A percentile compares a stretch with the other conserved stretches of the same genome.
These are phyloP conservation scores for Leptopilina boulardi DNA, from an alignment of 1,140 invertebrate genomes.

Conservation along the genomic window DNA sequence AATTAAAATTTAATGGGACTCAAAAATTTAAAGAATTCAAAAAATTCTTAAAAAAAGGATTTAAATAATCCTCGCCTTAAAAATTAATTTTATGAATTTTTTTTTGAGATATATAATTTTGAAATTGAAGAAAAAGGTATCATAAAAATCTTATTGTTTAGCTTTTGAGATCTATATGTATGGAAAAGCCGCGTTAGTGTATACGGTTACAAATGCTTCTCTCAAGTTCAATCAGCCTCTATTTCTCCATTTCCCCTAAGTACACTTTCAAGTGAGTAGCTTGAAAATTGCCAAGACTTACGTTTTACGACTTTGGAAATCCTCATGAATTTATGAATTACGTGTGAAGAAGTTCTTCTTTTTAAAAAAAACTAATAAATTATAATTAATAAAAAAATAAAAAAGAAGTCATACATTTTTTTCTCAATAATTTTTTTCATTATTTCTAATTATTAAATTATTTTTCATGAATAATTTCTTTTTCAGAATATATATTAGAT, in stretches of 20 bases:
- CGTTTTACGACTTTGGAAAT: slow-evolving; percentile 1
- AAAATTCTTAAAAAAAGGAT: no score
- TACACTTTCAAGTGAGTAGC: slow-evolving; percentile 1
- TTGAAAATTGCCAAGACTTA: background rate
- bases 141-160: background rate
- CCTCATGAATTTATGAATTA: slow-evolving; percentile 10
- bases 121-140: no score
- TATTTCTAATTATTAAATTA: no score
- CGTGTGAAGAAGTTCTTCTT: background rate
- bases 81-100: no score
- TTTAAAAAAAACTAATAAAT: background rate
- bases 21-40: no score
- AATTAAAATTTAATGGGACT: no score
- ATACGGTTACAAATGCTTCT: background rate
- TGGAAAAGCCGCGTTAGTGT: background rate
- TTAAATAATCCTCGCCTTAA: no score
- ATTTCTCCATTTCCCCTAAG: slow-evolving; percentile 5
- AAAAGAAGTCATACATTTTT: background rate
- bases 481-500: background rate
- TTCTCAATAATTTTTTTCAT: background rate
- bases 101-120: background rate
- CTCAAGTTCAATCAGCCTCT: background rate
- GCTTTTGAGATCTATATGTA: background rate
- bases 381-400: background rate
- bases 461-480: no score